A percentile compares a stretch with the other conserved stretches of the same genome.
These are phyloP conservation scores for fruit fly (Drosophila melanogaster) DNA, from an alignment of 1,140 invertebrate genomes.

Conservation along the genomic window Release_6_plus_ISO1_MT NC_004354.4:16373501-16374000, in stretches of 20 bases:
- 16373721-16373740: neutral
- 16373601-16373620: constrained; percentile 25
- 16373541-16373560: constrained; percentile 25
- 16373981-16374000: constrained; percentile 7
- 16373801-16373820: constrained; percentile 1
- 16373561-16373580: constrained; percentile 7
- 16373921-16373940: constrained; percentile 15
- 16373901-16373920: constrained; percentile 61
- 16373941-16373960: constrained; percentile 45
- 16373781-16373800: neutral
- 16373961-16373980: constrained; percentile 21
- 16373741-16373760: constrained; percentile 7
- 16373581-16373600: constrained; percentile 11
- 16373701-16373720: constrained; percentile 52
- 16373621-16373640: constrained; percentile 40
- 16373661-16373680: constrained; percentile 53
- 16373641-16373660: constrained; percentile 15
- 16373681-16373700: constrained; percentile 63
- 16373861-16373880: neutral
- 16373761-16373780: constrained; percentile 6
- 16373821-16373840: constrained; percentile 12
- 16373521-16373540: constrained; percentile 33
- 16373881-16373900: constrained; percentile 47
- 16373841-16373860: neutral
- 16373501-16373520: constrained; percentile 49